Percentiles rank a stretch among this genome's conserved stretches.
These are phyloP conservation scores for Plecotus auritus DNA, from an alignment of 2,113 vertebrate genomes.

Conservation along the genomic window DNA sequence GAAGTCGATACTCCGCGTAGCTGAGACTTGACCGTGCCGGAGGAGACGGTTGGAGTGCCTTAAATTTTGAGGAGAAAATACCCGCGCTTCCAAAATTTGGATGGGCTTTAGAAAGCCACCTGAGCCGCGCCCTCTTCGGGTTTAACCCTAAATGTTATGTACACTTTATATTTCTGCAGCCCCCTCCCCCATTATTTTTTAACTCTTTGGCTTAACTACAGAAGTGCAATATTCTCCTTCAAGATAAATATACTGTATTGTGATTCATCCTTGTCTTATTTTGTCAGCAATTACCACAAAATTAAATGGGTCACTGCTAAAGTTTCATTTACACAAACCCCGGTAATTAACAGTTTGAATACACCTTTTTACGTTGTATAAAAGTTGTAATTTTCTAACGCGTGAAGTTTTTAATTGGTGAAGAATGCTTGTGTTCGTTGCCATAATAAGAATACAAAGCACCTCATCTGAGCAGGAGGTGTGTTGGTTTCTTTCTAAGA, in stretches of 20 bases:
- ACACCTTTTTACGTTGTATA: constrained; percentile 73
- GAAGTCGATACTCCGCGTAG: neutral
- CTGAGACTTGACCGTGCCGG: neutral
- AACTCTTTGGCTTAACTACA: constrained; percentile 34
- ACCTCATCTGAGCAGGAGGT: neutral
- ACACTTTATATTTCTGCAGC: neutral
- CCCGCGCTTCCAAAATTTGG: neutral
- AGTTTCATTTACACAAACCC: constrained; percentile 73
- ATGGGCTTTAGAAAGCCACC: neutral
- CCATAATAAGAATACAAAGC: constrained; percentile 22
- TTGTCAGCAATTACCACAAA: constrained; percentile 79
- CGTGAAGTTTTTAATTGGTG: constrained; percentile 48
- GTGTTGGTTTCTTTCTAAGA: neutral
- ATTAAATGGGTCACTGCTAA: constrained; percentile 79
- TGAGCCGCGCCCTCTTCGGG: rapidly evolving
- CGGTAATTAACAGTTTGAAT: constrained; percentile 78
- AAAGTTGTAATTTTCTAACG: constrained; percentile 78
- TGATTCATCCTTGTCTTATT: constrained; percentile 74
- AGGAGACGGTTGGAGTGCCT: neutral
- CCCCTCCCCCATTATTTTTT: constrained; percentile 42
- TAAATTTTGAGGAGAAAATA: neutral
- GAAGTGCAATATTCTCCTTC: constrained; percentile 53
- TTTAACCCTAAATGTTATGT: neutral
- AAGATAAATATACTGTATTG: constrained; percentile 73
- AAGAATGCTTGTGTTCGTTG: neutral